A percentile compares a stretch with the other conserved stretches of the same genome.
Conservation (phyloP, 2,113 vertebrate species). For the Pogona vitticeps region DNA sequence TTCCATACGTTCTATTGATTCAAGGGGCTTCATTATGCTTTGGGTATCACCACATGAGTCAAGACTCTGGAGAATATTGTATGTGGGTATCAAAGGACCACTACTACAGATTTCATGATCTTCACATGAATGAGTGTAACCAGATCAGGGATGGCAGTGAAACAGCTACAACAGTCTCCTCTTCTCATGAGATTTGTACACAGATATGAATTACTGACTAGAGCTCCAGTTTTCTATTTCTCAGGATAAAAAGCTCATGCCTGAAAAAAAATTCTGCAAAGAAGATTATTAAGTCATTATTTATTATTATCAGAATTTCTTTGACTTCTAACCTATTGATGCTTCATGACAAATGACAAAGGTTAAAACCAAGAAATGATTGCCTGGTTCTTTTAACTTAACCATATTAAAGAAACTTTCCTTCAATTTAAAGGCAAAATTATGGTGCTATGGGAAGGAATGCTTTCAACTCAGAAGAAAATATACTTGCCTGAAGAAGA, state of each 20-base stretch:
- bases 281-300: background rate
- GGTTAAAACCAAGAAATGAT: background rate
- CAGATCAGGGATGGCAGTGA: too few species aligned
- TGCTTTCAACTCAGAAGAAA: background rate
- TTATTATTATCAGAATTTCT: background rate
- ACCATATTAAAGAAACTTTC: background rate
- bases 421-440: background rate
- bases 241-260: constrained; percentile 7
- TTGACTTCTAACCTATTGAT: background rate
- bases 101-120: too few species aligned
- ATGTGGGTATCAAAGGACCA: too few species aligned
- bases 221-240: too few species aligned
- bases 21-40: too few species aligned
- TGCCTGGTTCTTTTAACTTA: background rate
- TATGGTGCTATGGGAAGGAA: background rate
- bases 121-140: too few species aligned
- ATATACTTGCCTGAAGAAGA: background rate
- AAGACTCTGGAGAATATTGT: too few species aligned
- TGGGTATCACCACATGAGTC: too few species aligned
- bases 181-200: too few species aligned
- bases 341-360: background rate
- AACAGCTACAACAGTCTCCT: too few species aligned
- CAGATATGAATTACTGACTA: too few species aligned
- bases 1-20: too few species aligned
- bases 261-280: background rate